phyloP scores from a whole-genome alignment of 2,888 invertebrate species.

The Spodoptera exigua region DNA sequence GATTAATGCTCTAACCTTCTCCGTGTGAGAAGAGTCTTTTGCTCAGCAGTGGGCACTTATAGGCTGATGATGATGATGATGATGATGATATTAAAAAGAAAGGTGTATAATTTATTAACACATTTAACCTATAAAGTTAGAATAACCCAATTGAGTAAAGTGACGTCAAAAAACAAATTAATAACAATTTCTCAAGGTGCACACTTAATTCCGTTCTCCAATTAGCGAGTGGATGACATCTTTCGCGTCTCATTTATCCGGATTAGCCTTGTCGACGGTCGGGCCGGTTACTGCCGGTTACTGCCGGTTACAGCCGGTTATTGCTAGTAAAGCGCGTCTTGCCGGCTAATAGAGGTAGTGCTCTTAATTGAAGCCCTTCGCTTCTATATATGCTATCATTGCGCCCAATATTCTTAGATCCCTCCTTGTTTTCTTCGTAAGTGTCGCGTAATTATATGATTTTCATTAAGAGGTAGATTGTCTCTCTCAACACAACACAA shows the following conservation, averaged over 20 bases:
- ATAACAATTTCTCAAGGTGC: constrained; percentile 45
- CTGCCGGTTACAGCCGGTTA: constrained; percentile 59
- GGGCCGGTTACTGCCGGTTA: constrained; percentile 72
- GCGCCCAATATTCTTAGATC: constrained; percentile 41
- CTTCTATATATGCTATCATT: constrained; percentile 64
- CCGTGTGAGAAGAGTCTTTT: too few relatives aligned
- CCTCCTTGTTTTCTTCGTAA: constrained; percentile 32
- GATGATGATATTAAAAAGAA: too few relatives aligned
- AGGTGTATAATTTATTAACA: too few relatives aligned
- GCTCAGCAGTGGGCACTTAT: too few relatives aligned
- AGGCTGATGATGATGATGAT: too few relatives aligned
- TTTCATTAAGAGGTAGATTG: too few relatives aligned
- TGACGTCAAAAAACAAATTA: constrained; percentile 45
- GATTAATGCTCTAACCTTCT: too few relatives aligned
- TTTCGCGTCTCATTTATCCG: constrained; percentile 78
- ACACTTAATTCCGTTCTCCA: constrained; percentile 71
- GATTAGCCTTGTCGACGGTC: constrained; percentile 72
- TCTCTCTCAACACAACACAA: too few relatives aligned
- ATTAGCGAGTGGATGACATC: constrained; percentile 78
- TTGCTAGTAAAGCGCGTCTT: constrained; percentile 71
- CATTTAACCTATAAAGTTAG: background rate
- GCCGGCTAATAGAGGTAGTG: constrained; percentile 75
- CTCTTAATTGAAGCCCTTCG: constrained; percentile 75
- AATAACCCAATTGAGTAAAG: background rate
- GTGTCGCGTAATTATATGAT: background rate